phyloP scores from a whole-genome alignment of 2,888 invertebrate species.

The Melieria picta region DNA sequence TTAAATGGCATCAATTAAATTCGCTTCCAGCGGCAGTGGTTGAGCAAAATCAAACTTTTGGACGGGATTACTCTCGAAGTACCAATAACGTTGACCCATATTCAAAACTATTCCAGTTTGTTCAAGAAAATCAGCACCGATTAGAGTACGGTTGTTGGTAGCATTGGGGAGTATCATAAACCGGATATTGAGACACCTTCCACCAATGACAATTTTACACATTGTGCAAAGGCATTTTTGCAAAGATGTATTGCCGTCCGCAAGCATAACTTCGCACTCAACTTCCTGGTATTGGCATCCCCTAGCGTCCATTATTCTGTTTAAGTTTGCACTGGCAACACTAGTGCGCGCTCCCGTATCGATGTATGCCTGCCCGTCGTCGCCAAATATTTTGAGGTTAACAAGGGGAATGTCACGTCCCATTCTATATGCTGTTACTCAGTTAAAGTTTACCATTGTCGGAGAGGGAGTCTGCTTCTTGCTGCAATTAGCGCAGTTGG shows the following conservation, averaged over 20 bases:
- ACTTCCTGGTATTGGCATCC: constrained; percentile 9
- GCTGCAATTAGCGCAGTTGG: constrained; percentile 35
- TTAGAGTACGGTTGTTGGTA: constrained; percentile 32
- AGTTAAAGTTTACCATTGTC: background rate
- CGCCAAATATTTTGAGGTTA: too few species aligned
- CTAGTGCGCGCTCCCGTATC: constrained; percentile 37
- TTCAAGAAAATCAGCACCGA: constrained; percentile 39
- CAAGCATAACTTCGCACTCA: background rate
- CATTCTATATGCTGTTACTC: background rate
- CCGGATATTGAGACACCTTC: background rate
- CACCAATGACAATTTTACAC: constrained; percentile 5
- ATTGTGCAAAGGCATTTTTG: constrained; percentile 4
- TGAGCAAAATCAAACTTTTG: background rate
- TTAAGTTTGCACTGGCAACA: background rate
- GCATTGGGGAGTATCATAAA: constrained; percentile 21
- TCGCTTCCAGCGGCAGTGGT: constrained; percentile 5
- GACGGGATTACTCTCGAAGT: constrained; percentile 12
- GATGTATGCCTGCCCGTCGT: too few species aligned
- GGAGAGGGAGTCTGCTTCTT: constrained; percentile 11
- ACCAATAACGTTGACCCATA: constrained; percentile 29
- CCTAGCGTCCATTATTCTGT: constrained; percentile 3
- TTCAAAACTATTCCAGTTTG: constrained; percentile 34
- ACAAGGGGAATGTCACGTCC: too few species aligned
- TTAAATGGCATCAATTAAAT: background rate
- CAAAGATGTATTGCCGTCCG: constrained; percentile 5